phyloP scores from a whole-genome alignment of 2,888 invertebrate species.

The Troglohyphantes excavatus region DNA sequence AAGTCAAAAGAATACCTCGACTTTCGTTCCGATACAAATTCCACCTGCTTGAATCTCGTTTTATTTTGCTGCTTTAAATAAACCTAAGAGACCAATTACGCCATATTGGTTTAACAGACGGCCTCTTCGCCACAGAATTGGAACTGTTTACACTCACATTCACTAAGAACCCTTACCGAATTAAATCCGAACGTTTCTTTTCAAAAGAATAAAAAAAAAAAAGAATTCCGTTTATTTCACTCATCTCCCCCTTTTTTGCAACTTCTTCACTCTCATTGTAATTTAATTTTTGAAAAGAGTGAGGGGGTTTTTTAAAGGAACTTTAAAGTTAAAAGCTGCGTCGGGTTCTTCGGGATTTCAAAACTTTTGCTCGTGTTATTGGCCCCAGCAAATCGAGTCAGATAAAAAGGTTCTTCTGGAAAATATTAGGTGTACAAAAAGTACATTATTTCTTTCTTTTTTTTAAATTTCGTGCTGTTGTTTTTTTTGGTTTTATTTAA shows the following conservation, averaged over 20 bases:
- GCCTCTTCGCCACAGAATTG: neutral
- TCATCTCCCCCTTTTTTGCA: neutral
- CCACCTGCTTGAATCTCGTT: neutral
- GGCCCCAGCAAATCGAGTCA: conserved; percentile 57
- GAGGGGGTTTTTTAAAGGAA: conserved; percentile 22
- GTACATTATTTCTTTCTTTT: conserved; percentile 49
- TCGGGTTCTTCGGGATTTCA: conserved; percentile 12
- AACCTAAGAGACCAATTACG: conserved; percentile 39
- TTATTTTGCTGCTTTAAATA: conserved; percentile 21
- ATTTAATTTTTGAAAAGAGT: conserved; percentile 48
- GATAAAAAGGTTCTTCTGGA: neutral
- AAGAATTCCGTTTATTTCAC: conserved; percentile 16
- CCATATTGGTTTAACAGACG: conserved; percentile 17
- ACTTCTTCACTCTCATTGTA: conserved; percentile 39
- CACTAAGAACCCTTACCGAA: conserved; percentile 18
- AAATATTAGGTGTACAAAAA: conserved; percentile 60
- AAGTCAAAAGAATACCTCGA: neutral
- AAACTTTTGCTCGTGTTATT: conserved; percentile 31
- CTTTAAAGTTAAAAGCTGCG: conserved; percentile 26
- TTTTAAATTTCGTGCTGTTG: conserved; percentile 20
- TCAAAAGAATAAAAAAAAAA: neutral
- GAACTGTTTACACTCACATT: conserved; percentile 8
- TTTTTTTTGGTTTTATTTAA: conserved; percentile 47
- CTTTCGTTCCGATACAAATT: neutral
- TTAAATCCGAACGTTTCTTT: conserved; percentile 20